A percentile compares a stretch with the other conserved stretches of the same genome.
phyloP scores from a whole-genome alignment of 53 echinoderm and acorn worm genomes.

The Crossaster papposus region DNA sequence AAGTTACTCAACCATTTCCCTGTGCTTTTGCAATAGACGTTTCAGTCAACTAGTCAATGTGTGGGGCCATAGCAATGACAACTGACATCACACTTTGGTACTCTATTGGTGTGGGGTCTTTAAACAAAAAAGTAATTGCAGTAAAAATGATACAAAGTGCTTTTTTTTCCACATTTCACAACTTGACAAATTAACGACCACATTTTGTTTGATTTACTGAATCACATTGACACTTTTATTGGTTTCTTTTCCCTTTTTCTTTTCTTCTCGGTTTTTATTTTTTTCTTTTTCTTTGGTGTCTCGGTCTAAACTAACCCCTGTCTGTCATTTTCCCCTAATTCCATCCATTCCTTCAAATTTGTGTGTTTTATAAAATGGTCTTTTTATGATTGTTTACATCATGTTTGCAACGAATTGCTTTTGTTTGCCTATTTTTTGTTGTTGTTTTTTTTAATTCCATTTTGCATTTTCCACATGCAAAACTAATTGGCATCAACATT shows the following conservation, averaged over 20 bases:
- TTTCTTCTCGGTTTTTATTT: neutral
- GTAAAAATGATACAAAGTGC: neutral
- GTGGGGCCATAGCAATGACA: too few relatives aligned
- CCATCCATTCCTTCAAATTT: neutral
- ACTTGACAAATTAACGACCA: neutral
- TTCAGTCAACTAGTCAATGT: too few relatives aligned
- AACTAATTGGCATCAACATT: too few relatives aligned
- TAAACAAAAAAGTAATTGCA: neutral
- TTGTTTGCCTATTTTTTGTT: neutral
- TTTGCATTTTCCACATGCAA: neutral
- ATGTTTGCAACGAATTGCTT: neutral
- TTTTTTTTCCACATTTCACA: constrained; percentile 14
- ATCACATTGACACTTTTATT: constrained; percentile 35
- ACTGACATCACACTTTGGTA: too few relatives aligned
- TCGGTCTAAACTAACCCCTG: neutral
- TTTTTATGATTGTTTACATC: neutral
- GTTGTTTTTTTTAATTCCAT: neutral
- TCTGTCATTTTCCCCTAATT: neutral
- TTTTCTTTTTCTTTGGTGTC: neutral
- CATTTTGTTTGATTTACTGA: constrained; percentile 8
- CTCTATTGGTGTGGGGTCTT: neutral
- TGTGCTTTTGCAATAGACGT: too few relatives aligned
- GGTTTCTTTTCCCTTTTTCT: constrained; percentile 35
- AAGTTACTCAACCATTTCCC: too few relatives aligned
- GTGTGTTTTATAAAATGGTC: neutral